Base-by-base conservation (phyloP, 2,797 vertebrate species). In the Uromys caudimaculatus region DNA sequence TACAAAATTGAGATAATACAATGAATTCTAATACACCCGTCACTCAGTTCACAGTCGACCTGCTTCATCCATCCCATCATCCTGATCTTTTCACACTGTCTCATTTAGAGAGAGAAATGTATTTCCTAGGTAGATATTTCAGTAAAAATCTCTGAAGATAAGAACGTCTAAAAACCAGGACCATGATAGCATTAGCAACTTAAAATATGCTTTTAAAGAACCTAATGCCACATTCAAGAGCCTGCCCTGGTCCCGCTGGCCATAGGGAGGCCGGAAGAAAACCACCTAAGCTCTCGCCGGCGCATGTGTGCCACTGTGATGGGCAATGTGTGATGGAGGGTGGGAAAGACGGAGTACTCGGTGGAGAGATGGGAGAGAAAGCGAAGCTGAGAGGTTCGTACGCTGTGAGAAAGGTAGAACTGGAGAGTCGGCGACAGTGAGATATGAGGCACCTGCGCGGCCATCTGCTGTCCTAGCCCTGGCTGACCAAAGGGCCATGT, bases 141-240 rank as follows among this genome's bases (percentile, higher is more conserved):
- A 83, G 44, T 91, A 44, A 77, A 56, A 91, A 76, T 32, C 64
- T 94, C 87, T 71, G 35, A 94, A 17, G 21, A 44, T 75, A 94
- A 90, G 10, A 92, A 69, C 21, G 69, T 67, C 62, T 89, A 85
- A 94, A 93, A 93, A 85, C 38, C 29, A 78, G 69, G 85, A 89
- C 38, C 35, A 52, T 81, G 82, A 54, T 77, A 44, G 19, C 7
- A 69, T 77, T 54, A 47, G 35, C 47, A 94, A 82, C 12, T 44
- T 50, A 88, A 81, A 82, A 41, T 54, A 58, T 38, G 4, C 10
- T 47, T 47, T 54, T 14, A 79, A 90, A 81, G 38, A 44, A 62
- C 21, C 19, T 14, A 69, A 69, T 81, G 21, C 38, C 14, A 38
- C 19, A 69, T 27, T 62, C 35, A 69, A 69, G 35, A 27, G 35